Evolutionary conservation across 1,140 invertebrate genomes (phyloP).

Genomic region (Hylaeus volcanicus): DNA sequence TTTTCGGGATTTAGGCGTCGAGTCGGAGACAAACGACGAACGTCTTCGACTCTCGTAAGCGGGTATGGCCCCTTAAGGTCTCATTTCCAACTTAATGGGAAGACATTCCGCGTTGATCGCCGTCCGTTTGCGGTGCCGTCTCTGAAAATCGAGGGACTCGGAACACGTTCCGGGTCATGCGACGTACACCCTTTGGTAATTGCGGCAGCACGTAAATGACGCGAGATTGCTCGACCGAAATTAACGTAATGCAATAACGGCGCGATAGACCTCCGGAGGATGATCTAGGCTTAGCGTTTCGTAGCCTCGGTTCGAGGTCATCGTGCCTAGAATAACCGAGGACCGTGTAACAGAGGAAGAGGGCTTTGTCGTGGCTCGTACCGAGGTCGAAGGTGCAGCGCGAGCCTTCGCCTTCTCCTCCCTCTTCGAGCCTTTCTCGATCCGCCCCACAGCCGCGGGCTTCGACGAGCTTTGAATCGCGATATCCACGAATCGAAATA

Average conservation of each 20-base stretch:
- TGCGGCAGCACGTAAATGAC: constrained; percentile 28
- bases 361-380: constrained; percentile 65
- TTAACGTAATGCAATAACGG: constrained; percentile 39
- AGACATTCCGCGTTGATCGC: background rate
- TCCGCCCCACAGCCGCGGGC: constrained; percentile 16
- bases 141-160: background rate
- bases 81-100: background rate
- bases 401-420: constrained; percentile 16
- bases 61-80: too few relatives aligned
- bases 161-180: background rate
- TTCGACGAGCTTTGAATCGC: background rate
- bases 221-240: constrained; percentile 26
- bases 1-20: too few relatives aligned
- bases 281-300: constrained; percentile 16
- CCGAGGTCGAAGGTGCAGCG: constrained; percentile 65
- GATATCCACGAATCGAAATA: too few relatives aligned
- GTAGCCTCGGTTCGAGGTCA: constrained; percentile 54
- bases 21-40: too few relatives aligned
- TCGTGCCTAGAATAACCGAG: constrained; percentile 39
- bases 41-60: too few relatives aligned
- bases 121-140: too few relatives aligned
- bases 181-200: constrained; percentile 7
- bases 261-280: background rate
- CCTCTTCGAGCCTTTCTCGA: background rate
- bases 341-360: constrained; percentile 51